Evolutionary conservation across 2,113 vertebrate species (phyloP), one percentile per base, ranked within the genome.

Genomic region (Anarhynchus alexandrinus): DNA sequence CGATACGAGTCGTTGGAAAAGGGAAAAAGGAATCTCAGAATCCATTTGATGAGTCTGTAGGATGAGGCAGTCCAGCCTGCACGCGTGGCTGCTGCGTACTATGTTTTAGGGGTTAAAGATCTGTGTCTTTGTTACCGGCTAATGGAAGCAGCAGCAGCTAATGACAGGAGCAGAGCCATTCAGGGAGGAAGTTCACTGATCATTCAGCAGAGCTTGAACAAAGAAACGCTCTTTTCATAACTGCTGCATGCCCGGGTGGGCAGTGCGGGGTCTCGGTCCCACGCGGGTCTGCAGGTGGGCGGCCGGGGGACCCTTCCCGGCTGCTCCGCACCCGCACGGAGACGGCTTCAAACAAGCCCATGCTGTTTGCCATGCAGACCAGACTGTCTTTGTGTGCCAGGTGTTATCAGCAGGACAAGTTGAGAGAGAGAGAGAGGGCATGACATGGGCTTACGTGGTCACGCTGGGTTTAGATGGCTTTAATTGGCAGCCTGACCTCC

Each of bases 71-170:
- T 18, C 38, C 52, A 42, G 72, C 12, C 72, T 55, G 71, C 47
- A 7, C 12, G 23, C 3, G 42, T 12, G 76, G 5, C 65, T 55
- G 78, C 86, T 58, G 64, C 9, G 43, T 21, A 22, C 69, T 49
- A 40, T 26, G 0, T 7, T 36, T 29, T 6, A 70, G 82, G 71
- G 82, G 79, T 86, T 87, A 45, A 64, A 67, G 87, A 89, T 29
- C 65, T 55, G 91, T 67, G 62, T 66, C 87, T 90, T 73, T 92
- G 85, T 77, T 84, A 62, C 43, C 15, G 69, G 82, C 73, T 83
- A 8, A 86, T 83, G 88, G 57, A 90, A 84, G 78, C 92, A 86
- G 82, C 88, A 79, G 84, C 83, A 43, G 78, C 45, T 92, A 26
- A 30, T 40, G 62, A 51, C 58, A 36, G 94, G 81, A 80, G 89